Percentiles rank a stretch among this genome's conserved stretches.
Conservation (phyloP, 2,888 invertebrate species). For the Ariolimax columbianus region DNA sequence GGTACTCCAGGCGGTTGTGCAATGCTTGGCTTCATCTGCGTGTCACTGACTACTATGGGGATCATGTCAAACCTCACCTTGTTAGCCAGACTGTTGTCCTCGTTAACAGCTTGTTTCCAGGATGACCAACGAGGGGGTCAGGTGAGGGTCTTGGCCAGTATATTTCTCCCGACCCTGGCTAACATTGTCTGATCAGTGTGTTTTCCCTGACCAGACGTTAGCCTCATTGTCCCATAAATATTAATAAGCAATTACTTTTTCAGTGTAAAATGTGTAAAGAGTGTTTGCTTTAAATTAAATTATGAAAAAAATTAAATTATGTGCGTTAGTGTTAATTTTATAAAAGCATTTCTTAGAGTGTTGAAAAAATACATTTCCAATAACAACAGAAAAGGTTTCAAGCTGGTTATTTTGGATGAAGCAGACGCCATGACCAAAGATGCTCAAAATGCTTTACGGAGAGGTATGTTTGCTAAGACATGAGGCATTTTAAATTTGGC, state of each 20-base stretch:
- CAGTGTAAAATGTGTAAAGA: not conserved
- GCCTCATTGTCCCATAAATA: not conserved
- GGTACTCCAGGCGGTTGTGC: too few relatives aligned
- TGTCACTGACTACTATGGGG: too few relatives aligned
- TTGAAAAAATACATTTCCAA: not conserved
- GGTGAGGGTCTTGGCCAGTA: too few relatives aligned
- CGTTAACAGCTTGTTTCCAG: too few relatives aligned
- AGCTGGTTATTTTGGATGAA: slow-evolving; percentile 97
- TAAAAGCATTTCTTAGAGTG: not conserved
- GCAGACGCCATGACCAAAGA: slow-evolving; percentile 99
- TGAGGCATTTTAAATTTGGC: too few relatives aligned
- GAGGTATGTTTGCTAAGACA: slow-evolving; percentile 60
- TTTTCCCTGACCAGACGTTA: too few relatives aligned
- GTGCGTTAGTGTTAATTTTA: not conserved
- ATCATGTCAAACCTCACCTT: too few relatives aligned
- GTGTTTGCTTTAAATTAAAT: not conserved
- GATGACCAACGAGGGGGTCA: too few relatives aligned
- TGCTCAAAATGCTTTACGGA: slow-evolving; percentile 93
- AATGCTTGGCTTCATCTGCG: too few relatives aligned
- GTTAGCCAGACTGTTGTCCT: too few relatives aligned
- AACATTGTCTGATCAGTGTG: too few relatives aligned
- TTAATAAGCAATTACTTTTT: not conserved
- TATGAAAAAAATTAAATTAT: not conserved
- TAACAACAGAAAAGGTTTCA: slow-evolving; percentile 86
- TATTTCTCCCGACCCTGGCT: too few relatives aligned